A percentile compares a stretch with the other conserved stretches of the same genome.
Evolutionary conservation across 2,113 vertebrate species (phyloP).

Genomic region (Astatotilapia flaviijosephi): DNA sequence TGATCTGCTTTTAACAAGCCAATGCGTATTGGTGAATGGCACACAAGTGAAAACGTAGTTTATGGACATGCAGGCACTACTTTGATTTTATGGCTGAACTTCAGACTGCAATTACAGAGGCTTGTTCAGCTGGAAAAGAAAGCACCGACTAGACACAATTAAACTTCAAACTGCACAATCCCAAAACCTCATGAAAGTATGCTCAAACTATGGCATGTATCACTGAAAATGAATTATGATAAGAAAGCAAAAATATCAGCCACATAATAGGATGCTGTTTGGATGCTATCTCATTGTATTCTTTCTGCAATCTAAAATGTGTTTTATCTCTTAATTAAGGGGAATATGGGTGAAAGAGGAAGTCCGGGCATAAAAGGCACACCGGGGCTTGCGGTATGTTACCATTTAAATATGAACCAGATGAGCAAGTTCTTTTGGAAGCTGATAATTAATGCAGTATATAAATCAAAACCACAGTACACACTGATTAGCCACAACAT

Average conservation of each 20-base stretch:
- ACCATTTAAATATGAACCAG: neutral
- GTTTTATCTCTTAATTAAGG: constrained; percentile 68
- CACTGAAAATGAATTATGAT: neutral
- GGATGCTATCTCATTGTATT: neutral
- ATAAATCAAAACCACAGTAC: neutral
- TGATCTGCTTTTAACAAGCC: constrained; percentile 21
- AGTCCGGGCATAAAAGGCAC: constrained; percentile 74
- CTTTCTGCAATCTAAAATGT: neutral
- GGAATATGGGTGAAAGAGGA: constrained; percentile 85
- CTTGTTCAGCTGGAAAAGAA: constrained; percentile 17
- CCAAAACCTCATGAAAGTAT: neutral
- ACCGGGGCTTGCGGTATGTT: constrained; percentile 78
- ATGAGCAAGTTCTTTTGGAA: neutral
- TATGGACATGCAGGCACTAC: constrained; percentile 11
- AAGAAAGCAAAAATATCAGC: neutral
- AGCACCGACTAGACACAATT: neutral
- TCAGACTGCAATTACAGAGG: constrained; percentile 14
- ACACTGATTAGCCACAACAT: neutral
- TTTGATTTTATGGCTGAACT: constrained; percentile 17
- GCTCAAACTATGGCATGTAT: neutral
- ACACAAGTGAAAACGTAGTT: constrained; percentile 20
- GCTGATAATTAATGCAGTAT: neutral
- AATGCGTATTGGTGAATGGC: constrained; percentile 38
- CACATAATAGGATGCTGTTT: neutral
- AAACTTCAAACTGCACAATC: neutral